Conservation (phyloP, 2,113 vertebrate genomes). For the Lampris megalopsis region DNA sequence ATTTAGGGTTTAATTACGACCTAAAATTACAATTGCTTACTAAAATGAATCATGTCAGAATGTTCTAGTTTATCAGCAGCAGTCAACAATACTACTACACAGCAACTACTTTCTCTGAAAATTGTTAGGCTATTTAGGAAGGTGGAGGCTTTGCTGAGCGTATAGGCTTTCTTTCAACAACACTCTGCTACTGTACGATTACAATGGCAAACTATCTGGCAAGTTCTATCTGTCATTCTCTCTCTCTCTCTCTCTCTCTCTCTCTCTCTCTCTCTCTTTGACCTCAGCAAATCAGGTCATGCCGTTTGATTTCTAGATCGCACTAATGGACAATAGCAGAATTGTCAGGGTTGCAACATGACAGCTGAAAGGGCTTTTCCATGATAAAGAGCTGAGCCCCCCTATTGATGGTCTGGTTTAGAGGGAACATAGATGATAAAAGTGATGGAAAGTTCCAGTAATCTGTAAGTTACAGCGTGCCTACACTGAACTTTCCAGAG, state of each 20-base stretch:
- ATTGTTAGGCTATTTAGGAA: slow-evolving; percentile 23
- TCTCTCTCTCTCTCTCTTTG: slow-evolving; percentile 4
- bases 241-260: neutral
- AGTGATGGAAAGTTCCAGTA: slow-evolving; percentile 50
- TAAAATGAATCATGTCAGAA: neutral
- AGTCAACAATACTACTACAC: neutral
- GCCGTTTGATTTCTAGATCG: slow-evolving; percentile 55
- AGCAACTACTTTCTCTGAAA: neutral
- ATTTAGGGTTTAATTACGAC: no score
- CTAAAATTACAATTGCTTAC: neutral
- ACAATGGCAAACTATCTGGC: neutral
- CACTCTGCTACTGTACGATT: neutral
- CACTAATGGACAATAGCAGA: slow-evolving; percentile 51
- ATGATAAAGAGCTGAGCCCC: slow-evolving; percentile 14
- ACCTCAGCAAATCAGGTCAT: slow-evolving; percentile 25
- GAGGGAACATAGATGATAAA: neutral
- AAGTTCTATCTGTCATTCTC: neutral
- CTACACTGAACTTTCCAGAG: slow-evolving; percentile 15
- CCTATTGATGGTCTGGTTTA: neutral
- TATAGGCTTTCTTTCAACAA: neutral
- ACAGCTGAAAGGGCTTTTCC: slow-evolving; percentile 55
- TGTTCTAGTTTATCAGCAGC: neutral
- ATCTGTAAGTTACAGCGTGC: neutral
- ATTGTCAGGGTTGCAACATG: slow-evolving; percentile 38
- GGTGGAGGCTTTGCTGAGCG: slow-evolving; percentile 29